These are phyloP conservation scores for Halichondria panicea DNA, from an alignment of 37 sponge, comb jelly and placozoan genomes.

Conservation along the genomic window DNA sequence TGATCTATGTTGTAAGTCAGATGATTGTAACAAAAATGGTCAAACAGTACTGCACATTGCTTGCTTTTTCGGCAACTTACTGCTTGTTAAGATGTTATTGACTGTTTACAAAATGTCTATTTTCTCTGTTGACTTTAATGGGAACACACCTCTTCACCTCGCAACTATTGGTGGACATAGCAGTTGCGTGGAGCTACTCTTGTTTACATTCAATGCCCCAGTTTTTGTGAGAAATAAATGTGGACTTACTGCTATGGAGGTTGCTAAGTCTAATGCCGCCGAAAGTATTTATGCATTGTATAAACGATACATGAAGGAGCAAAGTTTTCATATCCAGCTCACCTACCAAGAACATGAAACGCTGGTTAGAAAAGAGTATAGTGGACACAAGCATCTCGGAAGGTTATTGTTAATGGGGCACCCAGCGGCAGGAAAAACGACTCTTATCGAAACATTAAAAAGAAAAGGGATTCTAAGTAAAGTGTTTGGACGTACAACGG, in stretches of 20 bases:
- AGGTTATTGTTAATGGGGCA: constrained; percentile 31
- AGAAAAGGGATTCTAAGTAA: neutral
- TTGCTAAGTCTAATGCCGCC: no score
- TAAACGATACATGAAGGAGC: no score
- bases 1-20: constrained; percentile 11
- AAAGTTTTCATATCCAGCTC: no score
- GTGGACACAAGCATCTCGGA: neutral
- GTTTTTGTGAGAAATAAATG: no score
- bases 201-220: no score
- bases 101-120: neutral
- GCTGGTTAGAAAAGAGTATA: no score
- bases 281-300: no score
- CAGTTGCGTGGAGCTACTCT: no score
- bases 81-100: neutral
- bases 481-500: neutral
- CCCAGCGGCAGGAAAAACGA: constrained; percentile 35
- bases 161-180: neutral
- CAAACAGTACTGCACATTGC: constrained; percentile 2
- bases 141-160: neutral
- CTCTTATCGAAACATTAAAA: constrained; percentile 29
- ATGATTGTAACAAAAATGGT: neutral
- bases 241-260: no score
- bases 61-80: neutral
- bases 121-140: neutral
- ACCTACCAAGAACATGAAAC: no score